These are phyloP conservation scores for Mactromeris polynyma DNA, from an alignment of 2,888 invertebrate genomes.

Conservation along the genomic window DNA sequence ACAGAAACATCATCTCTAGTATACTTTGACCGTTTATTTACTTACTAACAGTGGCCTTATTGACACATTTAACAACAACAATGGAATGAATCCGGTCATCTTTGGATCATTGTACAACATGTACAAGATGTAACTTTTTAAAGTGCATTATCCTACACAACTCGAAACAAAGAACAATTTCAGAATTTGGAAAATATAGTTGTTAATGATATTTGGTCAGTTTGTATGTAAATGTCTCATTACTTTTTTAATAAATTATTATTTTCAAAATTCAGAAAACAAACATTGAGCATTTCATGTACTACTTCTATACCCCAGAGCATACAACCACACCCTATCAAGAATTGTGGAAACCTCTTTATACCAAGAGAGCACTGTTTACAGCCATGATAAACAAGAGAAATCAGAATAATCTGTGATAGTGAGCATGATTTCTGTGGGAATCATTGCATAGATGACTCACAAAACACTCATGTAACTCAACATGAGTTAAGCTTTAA, in stretches of 20 bases:
- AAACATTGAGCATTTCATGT: not conserved
- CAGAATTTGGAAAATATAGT: no score
- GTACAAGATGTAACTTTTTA: no score
- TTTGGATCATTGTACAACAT: no score
- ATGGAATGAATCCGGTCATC: no score
- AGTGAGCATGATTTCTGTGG: not conserved
- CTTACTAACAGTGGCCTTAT: no score
- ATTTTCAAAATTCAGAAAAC: no score
- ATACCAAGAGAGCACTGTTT: not conserved
- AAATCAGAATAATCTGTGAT: constrained; percentile 12
- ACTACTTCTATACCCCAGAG: not conserved
- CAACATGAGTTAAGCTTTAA: constrained; percentile 9
- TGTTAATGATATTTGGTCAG: not conserved
- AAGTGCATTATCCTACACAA: no score
- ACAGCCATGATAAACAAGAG: constrained; percentile 10
- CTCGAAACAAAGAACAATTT: no score
- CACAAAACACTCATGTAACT: not conserved
- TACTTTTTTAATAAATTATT: not conserved
- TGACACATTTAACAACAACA: no score
- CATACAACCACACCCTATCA: not conserved
- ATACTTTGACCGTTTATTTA: no score
- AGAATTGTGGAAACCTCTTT: not conserved
- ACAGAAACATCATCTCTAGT: no score
- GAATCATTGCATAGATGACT: constrained; percentile 10
- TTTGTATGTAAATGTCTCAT: not conserved